These are phyloP conservation scores for Chorisops tibialis DNA, from an alignment of 2,888 invertebrate genomes.

Conservation along the genomic window DNA sequence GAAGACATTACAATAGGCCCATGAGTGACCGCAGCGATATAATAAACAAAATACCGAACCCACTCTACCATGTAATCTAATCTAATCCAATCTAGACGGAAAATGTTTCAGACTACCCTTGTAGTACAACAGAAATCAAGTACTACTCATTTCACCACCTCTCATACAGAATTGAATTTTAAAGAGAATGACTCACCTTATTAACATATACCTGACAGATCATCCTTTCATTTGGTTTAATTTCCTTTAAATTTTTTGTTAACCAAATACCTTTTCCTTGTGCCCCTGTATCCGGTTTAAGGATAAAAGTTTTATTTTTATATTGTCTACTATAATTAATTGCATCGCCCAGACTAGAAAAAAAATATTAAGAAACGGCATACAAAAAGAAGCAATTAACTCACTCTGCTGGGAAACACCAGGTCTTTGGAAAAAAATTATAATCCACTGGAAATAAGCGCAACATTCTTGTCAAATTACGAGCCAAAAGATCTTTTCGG, in stretches of 20 bases:
- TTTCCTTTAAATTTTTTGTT: conserved; percentile 75
- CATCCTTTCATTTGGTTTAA: conserved; percentile 76
- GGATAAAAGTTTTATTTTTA: conserved; percentile 75
- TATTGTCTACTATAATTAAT: conserved; percentile 66
- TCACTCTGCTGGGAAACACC: conserved; percentile 91
- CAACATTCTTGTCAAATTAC: conserved; percentile 86
- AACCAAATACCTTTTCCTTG: conserved; percentile 87
- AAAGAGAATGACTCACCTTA: conserved; percentile 52
- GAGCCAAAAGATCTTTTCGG: conserved; percentile 82
- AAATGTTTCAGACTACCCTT: no score
- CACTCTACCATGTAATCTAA: no score
- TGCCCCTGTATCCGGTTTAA: conserved; percentile 89
- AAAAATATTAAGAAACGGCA: background rate
- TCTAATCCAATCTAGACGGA: no score
- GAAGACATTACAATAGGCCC: no score
- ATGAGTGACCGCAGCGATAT: no score
- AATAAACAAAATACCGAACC: no score
- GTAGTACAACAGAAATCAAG: no score
- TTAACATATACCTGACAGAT: conserved; percentile 79
- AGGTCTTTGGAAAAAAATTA: conserved; percentile 89
- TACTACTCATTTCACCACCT: background rate
- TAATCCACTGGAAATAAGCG: conserved; percentile 86
- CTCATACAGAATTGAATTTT: background rate
- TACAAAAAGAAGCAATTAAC: conserved; percentile 46
- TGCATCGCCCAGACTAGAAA: conserved; percentile 66